These are phyloP conservation scores for Trachemys scripta DNA, from an alignment of 2,113 vertebrate species.

Conservation along the genomic window DNA sequence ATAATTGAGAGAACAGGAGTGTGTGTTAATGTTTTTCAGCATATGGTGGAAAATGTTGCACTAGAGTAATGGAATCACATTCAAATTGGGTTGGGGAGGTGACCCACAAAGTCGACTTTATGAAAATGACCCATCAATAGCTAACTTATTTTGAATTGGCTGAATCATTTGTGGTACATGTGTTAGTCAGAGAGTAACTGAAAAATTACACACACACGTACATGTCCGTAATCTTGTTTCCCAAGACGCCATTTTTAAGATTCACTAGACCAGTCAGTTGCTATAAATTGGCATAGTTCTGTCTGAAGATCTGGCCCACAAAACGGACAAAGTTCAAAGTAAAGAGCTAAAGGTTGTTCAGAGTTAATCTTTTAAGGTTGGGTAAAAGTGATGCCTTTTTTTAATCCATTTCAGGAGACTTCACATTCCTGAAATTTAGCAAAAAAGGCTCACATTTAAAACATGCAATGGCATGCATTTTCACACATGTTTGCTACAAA, in stretches of 20 bases:
- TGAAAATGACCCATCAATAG: too few relatives aligned
- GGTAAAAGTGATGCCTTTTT: neutral
- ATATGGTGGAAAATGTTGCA: neutral
- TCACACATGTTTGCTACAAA: neutral
- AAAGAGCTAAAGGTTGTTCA: neutral
- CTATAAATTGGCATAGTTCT: neutral
- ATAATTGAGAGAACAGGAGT: slow-evolving; percentile 40
- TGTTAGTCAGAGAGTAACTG: neutral
- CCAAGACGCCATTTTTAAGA: neutral
- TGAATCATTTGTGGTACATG: too few relatives aligned
- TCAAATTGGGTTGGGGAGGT: neutral
- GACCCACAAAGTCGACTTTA: too few relatives aligned
- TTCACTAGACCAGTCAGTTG: neutral
- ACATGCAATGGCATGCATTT: neutral
- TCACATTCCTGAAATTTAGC: neutral
- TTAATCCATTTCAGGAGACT: neutral
- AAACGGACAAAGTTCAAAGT: neutral
- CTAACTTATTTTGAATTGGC: too few relatives aligned
- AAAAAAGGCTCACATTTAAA: neutral
- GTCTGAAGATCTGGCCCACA: neutral
- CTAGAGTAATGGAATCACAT: neutral
- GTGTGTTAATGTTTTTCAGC: slow-evolving; percentile 8
- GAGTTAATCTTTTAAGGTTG: neutral
- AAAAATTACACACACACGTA: neutral
- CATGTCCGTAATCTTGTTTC: neutral